These are phyloP conservation scores for Percina caprodes DNA, from an alignment of 2,113 vertebrate species.

Conservation along the genomic window DNA sequence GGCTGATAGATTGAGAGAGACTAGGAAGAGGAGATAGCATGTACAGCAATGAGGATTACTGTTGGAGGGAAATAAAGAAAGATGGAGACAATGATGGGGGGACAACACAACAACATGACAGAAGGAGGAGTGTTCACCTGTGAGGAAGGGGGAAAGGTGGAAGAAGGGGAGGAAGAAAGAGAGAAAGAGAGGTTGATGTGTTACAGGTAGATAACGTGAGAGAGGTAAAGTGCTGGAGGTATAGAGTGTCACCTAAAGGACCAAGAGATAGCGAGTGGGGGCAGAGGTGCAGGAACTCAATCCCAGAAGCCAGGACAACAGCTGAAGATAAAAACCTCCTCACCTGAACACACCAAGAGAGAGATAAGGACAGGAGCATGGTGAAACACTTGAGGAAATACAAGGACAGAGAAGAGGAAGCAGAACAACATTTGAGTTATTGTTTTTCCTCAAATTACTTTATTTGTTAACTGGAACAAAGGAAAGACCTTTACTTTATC, in stretches of 20 bases:
- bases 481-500: background rate
- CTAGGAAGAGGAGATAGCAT: constrained; percentile 25
- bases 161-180: constrained; percentile 43
- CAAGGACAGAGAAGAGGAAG: background rate
- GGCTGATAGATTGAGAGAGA: constrained; percentile 41
- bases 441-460: background rate
- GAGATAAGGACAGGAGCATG: constrained; percentile 36
- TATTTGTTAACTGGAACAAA: background rate
- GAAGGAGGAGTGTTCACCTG: constrained; percentile 34
- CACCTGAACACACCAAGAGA: constrained; percentile 48
- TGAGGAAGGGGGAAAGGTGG: constrained; percentile 35
- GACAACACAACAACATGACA: background rate
- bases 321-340: constrained; percentile 75
- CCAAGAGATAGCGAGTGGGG: constrained; percentile 48
- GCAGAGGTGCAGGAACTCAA: constrained; percentile 75
- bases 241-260: constrained; percentile 75
- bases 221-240: constrained; percentile 69
- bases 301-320: constrained; percentile 58
- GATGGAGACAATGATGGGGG: constrained; percentile 1
- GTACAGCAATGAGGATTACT: constrained; percentile 45
- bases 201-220: constrained; percentile 69
- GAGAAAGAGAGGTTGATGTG: constrained; percentile 48
- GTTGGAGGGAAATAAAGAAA: constrained; percentile 24
- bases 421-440: background rate
- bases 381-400: constrained; percentile 16